A percentile compares a stretch with the other conserved stretches of the same genome.
These are phyloP conservation scores for Pangasius sanitwongsei DNA, from an alignment of 2,797 vertebrate species.

Conservation along the genomic window DNA sequence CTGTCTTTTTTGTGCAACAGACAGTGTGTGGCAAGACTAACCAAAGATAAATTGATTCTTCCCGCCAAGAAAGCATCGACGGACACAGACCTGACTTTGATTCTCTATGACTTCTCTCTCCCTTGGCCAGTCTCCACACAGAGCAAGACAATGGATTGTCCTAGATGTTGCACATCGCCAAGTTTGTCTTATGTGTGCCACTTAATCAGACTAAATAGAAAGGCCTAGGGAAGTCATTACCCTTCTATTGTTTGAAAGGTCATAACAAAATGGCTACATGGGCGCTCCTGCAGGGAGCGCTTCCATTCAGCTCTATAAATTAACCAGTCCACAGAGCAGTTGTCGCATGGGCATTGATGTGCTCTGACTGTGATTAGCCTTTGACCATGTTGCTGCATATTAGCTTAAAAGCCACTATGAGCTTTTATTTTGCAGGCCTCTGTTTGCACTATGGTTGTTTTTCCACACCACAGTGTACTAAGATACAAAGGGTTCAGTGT, in stretches of 20 bases:
- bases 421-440: constrained; percentile 47
- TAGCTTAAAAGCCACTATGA: constrained; percentile 54
- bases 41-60: constrained; percentile 32
- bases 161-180: constrained; percentile 47
- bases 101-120: constrained; percentile 28
- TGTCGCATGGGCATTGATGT: constrained; percentile 53
- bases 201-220: constrained; percentile 62
- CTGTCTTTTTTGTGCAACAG: neutral
- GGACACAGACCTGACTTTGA: neutral
- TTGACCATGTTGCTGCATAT: constrained; percentile 59
- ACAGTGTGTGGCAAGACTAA: constrained; percentile 6
- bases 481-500: neutral
- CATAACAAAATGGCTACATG: constrained; percentile 55
- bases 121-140: constrained; percentile 31
- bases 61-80: constrained; percentile 19
- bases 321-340: constrained; percentile 48
- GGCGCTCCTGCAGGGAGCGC: constrained; percentile 50
- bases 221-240: constrained; percentile 62
- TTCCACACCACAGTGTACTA: neutral
- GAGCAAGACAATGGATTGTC: constrained; percentile 49
- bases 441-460: constrained; percentile 33
- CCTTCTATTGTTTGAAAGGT: constrained; percentile 64
- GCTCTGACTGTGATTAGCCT: constrained; percentile 58
- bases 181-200: constrained; percentile 50
- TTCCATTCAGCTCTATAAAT: constrained; percentile 56